Base-by-base conservation (phyloP, 2,888 invertebrate species). In the Platerodrilus igneus region DNA sequence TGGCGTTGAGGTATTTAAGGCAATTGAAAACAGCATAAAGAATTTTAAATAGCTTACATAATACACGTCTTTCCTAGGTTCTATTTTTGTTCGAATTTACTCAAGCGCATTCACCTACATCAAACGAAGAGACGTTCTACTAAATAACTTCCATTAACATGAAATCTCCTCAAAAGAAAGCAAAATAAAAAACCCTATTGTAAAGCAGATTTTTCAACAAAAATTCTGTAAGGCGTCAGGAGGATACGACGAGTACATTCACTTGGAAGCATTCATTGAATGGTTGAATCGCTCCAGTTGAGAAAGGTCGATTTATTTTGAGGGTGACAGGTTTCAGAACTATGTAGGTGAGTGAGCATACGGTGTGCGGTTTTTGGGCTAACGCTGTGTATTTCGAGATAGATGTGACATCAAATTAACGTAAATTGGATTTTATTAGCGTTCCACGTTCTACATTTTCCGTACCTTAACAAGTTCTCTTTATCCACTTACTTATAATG, bases 231-330 rank as follows among this genome's bases (percentile, higher is more conserved):
- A 39, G 26, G 36, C 35, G 46, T 42, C 45, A 45, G 33, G 20
- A 32, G n/a, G 34, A 41, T 41, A 47, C 44, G 44, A 48, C 50
- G 41, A 45, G 41, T 39, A 46, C 41, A 48, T 48, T 41, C 48
- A 46, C 44, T 44, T 44, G 42, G 42, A 48, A 42, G 50, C 47
- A 41, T 47, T 40, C 48, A 41, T 48, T 42, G 48, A 50, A 50
- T 48, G 48, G 44, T 36, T 44, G 42, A 40, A 40, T 46, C 45
- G 48, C 41, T 50, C 42, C 36, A 41, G 51, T 47, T 48, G 42
- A 41, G 51, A 50, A 50, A 51, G 51, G 51, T 50, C 51, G 47
- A 51, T 50, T 51, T 51, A 51, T 51, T 51, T 51, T 51, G 42
- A 40, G 47, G 38, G 45, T 48, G 51, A 51, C 51, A 50, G 41